Conservation (phyloP, 1,140 invertebrate species). For the Cylas formicarius region DNA sequence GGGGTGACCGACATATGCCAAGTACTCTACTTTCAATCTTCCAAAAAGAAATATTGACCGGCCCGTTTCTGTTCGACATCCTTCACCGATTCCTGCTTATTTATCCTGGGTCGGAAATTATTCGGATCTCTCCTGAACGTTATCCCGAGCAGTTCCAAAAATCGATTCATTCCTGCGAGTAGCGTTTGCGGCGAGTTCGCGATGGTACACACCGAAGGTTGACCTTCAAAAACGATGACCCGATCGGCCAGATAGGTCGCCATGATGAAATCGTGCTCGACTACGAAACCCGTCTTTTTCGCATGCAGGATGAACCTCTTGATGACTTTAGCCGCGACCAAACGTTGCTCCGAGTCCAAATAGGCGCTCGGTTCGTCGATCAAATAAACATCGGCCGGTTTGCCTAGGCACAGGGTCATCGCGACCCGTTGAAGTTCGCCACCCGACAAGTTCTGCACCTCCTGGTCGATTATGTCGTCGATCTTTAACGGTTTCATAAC, state of each 20-base stretch:
- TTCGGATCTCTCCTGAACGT: constrained; percentile 98
- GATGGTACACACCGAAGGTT: constrained; percentile 77
- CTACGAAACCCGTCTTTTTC: constrained; percentile 98
- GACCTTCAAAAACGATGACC: constrained; percentile 97
- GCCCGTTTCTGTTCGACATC: constrained; percentile 95
- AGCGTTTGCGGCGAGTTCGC: constrained; percentile 92
- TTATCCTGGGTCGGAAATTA: constrained; percentile 96
- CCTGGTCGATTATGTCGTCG: constrained; percentile 97
- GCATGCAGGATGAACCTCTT: constrained; percentile 98
- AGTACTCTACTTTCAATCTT: too few species aligned
- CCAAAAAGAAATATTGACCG: constrained; percentile 98
- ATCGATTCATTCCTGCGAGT: constrained; percentile 96
- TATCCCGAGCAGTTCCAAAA: constrained; percentile 93
- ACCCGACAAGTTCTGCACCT: constrained; percentile 97
- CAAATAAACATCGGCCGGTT: constrained; percentile 97
- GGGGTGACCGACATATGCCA: background rate
- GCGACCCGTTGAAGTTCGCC: constrained; percentile 98
- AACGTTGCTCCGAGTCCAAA: constrained; percentile 98
- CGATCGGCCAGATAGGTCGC: constrained; percentile 98
- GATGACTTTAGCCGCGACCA: constrained; percentile 98
- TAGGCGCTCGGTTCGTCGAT: constrained; percentile 99
- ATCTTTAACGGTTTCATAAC: constrained; percentile 98
- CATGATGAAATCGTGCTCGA: constrained; percentile 99
- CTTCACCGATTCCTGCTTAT: constrained; percentile 95
- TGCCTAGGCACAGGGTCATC: constrained; percentile 90